Conservation (phyloP, 2,113 vertebrate species). For the Osmerus eperlanus region DNA sequence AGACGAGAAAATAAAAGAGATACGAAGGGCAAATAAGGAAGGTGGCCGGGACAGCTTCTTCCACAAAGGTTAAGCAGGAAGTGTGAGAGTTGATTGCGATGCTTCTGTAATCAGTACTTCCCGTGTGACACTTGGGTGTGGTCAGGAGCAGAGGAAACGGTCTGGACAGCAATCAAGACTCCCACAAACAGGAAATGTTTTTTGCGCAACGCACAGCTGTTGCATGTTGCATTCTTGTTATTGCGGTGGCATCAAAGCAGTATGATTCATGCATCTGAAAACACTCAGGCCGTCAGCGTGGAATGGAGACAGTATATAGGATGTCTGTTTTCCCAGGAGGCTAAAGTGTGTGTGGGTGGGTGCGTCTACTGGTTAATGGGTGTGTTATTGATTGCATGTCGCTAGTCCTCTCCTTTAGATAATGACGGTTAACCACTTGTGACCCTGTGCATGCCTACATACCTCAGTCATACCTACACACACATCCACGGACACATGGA, state of each 20-base stretch:
- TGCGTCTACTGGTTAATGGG: conserved; percentile 56
- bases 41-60: conserved; percentile 31
- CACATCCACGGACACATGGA: not conserved
- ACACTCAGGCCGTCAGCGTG: conserved; percentile 47
- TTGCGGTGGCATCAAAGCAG: conserved; percentile 54
- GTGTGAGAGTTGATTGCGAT: conserved; percentile 51
- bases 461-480: conserved; percentile 41
- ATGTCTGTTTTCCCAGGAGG: conserved; percentile 54
- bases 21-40: not conserved
- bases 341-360: conserved; percentile 6
- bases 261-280: conserved; percentile 50
- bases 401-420: conserved; percentile 51
- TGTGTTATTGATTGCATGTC: conserved; percentile 64
- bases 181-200: conserved; percentile 65
- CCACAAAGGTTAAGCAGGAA: conserved; percentile 37
- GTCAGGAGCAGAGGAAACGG: conserved; percentile 52
- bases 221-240: conserved; percentile 48
- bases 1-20: not conserved
- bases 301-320: conserved; percentile 60
- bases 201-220: conserved; percentile 59
- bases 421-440: conserved; percentile 68
- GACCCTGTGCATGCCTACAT: conserved; percentile 56
- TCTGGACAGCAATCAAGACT: conserved; percentile 64
- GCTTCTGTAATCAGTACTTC: conserved; percentile 59
- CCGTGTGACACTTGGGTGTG: not conserved